Percentiles rank a stretch among this genome's conserved stretches.
Conservation (phyloP, 2,113 vertebrate genomes). For the Cricetomys ansorgei region DNA sequence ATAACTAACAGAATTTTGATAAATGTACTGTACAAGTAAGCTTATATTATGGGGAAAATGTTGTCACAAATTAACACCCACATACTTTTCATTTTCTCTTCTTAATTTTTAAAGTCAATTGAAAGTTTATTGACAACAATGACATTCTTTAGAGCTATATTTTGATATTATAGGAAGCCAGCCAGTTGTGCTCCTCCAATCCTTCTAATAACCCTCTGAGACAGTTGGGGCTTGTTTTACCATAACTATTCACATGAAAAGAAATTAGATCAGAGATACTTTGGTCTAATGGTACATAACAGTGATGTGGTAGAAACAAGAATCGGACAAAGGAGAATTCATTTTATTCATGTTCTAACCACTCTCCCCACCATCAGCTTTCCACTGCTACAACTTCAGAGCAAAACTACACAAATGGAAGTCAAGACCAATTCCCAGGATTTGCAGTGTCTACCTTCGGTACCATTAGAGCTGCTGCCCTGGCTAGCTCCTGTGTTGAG, state of each 20-base stretch:
- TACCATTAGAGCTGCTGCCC: neutral
- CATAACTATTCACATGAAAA: neutral
- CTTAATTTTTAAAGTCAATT: neutral
- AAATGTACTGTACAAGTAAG: neutral
- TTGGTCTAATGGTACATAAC: neutral
- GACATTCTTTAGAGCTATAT: neutral
- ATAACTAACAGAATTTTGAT: neutral
- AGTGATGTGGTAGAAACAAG: neutral
- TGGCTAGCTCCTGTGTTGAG: neutral
- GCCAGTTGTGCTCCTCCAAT: accelerated
- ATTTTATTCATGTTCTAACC: neutral
- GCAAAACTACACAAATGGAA: neutral
- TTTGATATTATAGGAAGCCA: neutral
- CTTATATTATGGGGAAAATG: neutral
- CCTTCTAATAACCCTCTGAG: neutral
- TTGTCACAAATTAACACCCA: neutral
- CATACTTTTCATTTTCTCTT: neutral
- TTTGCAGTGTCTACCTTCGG: neutral
- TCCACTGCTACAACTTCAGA: neutral
- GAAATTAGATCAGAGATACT: neutral
- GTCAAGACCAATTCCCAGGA: neutral
- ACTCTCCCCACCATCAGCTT: neutral
- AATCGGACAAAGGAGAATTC: neutral
- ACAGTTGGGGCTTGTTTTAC: neutral
- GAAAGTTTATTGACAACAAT: neutral